Base-by-base conservation (phyloP, 1,140 invertebrate genomes). In the Ephestia elutella region DNA sequence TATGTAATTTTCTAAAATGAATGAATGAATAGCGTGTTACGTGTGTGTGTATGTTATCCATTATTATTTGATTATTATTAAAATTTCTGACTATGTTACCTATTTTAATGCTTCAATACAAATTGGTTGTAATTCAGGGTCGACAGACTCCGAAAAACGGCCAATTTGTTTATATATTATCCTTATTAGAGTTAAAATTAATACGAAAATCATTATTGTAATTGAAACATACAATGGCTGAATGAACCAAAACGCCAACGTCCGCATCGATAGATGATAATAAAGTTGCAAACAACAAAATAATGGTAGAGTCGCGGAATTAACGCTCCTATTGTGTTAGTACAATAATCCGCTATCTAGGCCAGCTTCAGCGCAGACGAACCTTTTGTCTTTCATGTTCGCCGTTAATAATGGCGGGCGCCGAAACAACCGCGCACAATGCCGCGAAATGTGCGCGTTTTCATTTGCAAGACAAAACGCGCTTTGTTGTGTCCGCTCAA, bases 321-420 rank as follows among this genome's bases (percentile, higher is more conserved):
- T 88, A 88, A 88, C 86, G 86, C 74, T 81, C 79, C 83, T 85
- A 88, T 88, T 88, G 86, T 88, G 82, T 86, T 88, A 86, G 82
- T 86, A 88, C 83, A 88, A 88, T 88, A 88, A 88, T 88, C 86
- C 80, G 78, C 82, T 86, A 88, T 88, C 86, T 88, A 88, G 86
- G 86, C 83, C 86, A 88, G 86, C 78, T 79, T 86, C 85, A 85
- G 86, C 82, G 81, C 82, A 88, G 86, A 86, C 83, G 83, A 88
- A 86, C 86, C 86, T 88, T 88, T 88, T 88, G 85, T 88, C 85
- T 88, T 88, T 88, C 85, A 88, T 88, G 83, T 86, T 86, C 83
- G 83, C 85, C 81, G 83, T 88, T 88, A 88, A 88, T 88, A 88
- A 88, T 88, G 83, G 80, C 83, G 85, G 82, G 80, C 85, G 77